These are phyloP conservation scores for Paguma larvata DNA, from an alignment of 2,797 vertebrate genomes.

Conservation along the genomic window DNA sequence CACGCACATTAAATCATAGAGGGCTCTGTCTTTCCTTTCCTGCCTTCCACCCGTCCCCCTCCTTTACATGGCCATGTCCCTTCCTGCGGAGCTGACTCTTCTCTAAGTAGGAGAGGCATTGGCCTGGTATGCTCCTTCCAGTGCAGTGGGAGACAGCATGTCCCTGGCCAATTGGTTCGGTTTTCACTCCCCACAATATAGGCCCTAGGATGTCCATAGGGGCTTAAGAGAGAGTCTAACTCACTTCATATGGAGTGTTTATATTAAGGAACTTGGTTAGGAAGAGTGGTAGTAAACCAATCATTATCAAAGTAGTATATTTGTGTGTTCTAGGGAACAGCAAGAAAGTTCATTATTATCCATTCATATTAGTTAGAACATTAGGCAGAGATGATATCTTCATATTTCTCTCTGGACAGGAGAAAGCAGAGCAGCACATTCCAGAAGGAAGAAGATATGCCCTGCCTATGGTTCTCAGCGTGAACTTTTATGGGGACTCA, in stretches of 20 bases:
- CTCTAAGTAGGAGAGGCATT: no score
- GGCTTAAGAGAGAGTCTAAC: no score
- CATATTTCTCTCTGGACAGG: neutral
- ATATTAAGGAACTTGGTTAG: neutral
- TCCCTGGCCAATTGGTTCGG: neutral
- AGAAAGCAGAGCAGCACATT: neutral
- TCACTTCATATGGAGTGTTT: neutral
- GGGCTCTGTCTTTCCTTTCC: neutral
- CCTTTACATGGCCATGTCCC: neutral
- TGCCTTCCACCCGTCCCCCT: neutral
- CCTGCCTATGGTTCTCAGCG: no score
- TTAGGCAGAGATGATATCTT: neutral
- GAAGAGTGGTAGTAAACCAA: neutral
- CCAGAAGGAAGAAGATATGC: neutral
- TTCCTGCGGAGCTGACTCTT: neutral
- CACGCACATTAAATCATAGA: neutral
- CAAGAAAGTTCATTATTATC: neutral
- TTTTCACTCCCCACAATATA: neutral
- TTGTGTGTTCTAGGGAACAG: neutral
- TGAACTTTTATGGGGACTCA: neutral
- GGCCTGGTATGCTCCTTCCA: neutral
- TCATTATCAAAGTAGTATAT: neutral
- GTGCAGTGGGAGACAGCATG: neutral
- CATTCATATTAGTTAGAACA: neutral
- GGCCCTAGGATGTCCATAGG: neutral